Percentiles rank a stretch among this genome's conserved stretches.
Conservation (phyloP, 2,888 invertebrate species). For the Matsumyia berberina region DNA sequence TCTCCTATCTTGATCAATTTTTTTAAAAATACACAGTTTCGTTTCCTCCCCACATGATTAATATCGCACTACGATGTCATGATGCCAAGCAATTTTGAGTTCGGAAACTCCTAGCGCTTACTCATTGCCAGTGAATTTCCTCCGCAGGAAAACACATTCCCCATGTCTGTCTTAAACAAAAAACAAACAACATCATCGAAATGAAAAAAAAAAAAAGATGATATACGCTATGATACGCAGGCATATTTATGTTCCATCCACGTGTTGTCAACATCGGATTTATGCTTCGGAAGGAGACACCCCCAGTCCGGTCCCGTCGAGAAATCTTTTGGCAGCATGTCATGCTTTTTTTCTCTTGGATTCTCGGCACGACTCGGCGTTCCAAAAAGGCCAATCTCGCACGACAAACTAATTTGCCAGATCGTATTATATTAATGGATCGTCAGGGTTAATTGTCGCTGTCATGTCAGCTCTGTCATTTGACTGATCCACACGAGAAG, state of each 20-base stretch:
- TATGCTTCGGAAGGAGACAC: constrained; percentile 7
- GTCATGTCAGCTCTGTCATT: constrained; percentile 52
- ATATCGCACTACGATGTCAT: constrained; percentile 24
- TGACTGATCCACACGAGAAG: constrained; percentile 19
- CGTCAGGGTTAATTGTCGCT: constrained; percentile 70
- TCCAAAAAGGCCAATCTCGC: constrained; percentile 37
- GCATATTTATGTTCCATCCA: constrained; percentile 23
- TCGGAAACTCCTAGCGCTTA: neutral
- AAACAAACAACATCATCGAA: constrained; percentile 7
- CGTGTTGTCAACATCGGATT: constrained; percentile 39
- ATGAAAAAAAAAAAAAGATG: constrained; percentile 33
- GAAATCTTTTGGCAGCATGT: constrained; percentile 35
- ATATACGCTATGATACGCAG: constrained; percentile 5
- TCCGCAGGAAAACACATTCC: constrained; percentile 1
- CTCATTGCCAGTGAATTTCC: constrained; percentile 1
- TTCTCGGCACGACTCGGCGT: neutral
- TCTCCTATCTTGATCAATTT: constrained; percentile 19
- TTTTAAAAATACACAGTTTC: constrained; percentile 15
- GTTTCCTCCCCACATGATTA: constrained; percentile 4
- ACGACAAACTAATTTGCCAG: constrained; percentile 66
- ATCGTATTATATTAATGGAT: constrained; percentile 58
- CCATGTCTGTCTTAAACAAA: neutral
- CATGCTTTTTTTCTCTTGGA: constrained; percentile 12
- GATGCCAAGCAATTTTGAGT: neutral
- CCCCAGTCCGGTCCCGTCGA: neutral